A percentile compares a stretch with the other conserved stretches of the same genome.
Evolutionary conservation across 2,113 vertebrate genomes (phyloP).

Genomic region (Clarias batrachus): DNA sequence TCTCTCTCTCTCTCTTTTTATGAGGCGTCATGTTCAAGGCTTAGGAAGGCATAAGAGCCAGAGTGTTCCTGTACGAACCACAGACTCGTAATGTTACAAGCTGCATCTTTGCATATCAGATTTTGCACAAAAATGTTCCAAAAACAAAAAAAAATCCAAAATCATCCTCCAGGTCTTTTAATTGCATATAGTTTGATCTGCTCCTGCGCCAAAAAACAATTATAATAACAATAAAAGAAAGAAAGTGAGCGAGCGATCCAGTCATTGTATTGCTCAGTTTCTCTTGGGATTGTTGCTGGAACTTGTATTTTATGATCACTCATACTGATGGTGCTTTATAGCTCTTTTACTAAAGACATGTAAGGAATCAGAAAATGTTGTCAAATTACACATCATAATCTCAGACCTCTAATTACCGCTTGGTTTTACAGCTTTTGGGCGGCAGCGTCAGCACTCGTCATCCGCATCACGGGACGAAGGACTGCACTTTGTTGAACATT

Average conservation of each 20-base stretch:
- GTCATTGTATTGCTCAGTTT: not conserved
- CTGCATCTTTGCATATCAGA: not conserved
- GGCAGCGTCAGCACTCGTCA: not conserved
- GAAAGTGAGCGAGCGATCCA: not conserved
- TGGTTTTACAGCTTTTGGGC: conserved; percentile 37
- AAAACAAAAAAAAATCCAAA: not conserved
- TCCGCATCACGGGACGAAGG: not conserved
- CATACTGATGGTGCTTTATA: not conserved
- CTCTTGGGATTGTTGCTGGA: not conserved
- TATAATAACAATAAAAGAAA: no score
- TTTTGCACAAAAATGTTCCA: not conserved
- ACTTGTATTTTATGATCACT: not conserved
- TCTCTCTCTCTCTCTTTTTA: not conserved
- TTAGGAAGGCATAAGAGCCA: not conserved
- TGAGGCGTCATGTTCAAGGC: not conserved
- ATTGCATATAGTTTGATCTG: no score
- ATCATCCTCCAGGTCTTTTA: not conserved
- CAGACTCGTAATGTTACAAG: not conserved
- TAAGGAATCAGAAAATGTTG: not conserved
- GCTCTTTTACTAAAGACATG: not conserved
- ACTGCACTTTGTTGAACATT: not conserved
- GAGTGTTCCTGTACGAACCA: not conserved
- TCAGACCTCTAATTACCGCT: conserved; percentile 54
- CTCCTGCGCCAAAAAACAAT: not conserved
- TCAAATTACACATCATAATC: conserved; percentile 55